Conservation (phyloP, 1,140 invertebrate genomes). For the Heliconius himera region DNA sequence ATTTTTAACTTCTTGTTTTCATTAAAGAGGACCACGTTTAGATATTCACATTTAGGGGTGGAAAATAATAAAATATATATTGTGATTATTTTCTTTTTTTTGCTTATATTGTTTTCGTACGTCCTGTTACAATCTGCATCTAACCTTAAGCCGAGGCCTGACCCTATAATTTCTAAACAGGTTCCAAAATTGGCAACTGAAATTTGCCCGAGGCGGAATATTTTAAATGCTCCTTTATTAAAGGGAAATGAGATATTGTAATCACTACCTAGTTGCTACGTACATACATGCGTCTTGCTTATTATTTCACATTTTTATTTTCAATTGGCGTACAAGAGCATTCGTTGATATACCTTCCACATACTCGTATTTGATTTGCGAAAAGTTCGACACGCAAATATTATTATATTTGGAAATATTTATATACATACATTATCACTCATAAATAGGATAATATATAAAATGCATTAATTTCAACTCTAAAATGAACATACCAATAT, state of each 20-base stretch:
- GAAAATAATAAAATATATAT: slow-evolving; percentile 4
- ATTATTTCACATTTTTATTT: slow-evolving; percentile 37
- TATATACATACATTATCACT: neutral
- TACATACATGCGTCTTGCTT: slow-evolving; percentile 35
- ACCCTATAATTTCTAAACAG: slow-evolving; percentile 81
- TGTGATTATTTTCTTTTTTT: neutral
- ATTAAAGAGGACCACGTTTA: no score
- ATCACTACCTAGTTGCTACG: slow-evolving; percentile 63
- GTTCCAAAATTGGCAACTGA: slow-evolving; percentile 78
- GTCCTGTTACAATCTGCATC: slow-evolving; percentile 40
- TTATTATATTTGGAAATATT: neutral
- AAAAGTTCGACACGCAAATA: neutral
- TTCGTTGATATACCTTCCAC: neutral
- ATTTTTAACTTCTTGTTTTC: neutral
- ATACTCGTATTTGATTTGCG: neutral
- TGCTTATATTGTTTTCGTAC: slow-evolving; percentile 28
- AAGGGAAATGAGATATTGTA: slow-evolving; percentile 77
- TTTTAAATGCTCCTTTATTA: slow-evolving; percentile 77
- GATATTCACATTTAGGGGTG: neutral
- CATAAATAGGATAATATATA: neutral
- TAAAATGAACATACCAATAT: neutral
- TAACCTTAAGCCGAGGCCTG: slow-evolving; percentile 58
- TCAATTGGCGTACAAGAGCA: slow-evolving; percentile 2
- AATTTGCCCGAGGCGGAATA: slow-evolving; percentile 66
- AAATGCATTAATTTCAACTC: neutral